phyloP scores from a whole-genome alignment of 2,888 invertebrate species.

The Nephrotoma appendiculata region DNA sequence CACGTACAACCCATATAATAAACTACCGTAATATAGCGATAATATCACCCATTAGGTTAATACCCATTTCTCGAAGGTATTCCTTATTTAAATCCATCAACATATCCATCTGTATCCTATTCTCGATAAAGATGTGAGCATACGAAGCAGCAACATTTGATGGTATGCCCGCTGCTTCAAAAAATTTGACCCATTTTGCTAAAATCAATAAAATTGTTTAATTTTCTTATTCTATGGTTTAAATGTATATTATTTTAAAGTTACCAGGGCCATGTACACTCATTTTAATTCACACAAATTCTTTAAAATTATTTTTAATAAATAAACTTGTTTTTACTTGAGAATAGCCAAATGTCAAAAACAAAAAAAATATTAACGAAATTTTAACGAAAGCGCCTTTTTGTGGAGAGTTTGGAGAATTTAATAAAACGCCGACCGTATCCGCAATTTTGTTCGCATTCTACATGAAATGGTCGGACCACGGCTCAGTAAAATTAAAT shows the following conservation, averaged over 20 bases:
- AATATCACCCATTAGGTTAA: slow-evolving; percentile 54
- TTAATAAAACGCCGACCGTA: not conserved
- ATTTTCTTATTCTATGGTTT: not conserved
- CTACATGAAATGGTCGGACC: too few relatives aligned
- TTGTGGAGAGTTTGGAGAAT: not conserved
- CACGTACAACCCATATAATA: not conserved
- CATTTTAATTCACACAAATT: not conserved
- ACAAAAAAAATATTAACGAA: not conserved
- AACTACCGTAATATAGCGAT: slow-evolving; percentile 51
- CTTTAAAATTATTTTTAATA: not conserved
- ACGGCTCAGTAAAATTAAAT: too few relatives aligned
- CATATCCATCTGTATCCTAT: slow-evolving; percentile 78
- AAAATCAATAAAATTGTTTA: not conserved
- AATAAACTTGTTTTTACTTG: not conserved
- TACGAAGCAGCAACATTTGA: slow-evolving; percentile 60
- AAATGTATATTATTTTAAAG: not conserved
- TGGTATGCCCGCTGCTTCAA: slow-evolving; percentile 71
- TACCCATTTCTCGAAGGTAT: slow-evolving; percentile 77
- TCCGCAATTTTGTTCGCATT: too few relatives aligned
- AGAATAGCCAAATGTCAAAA: not conserved
- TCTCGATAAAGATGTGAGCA: slow-evolving; percentile 73
- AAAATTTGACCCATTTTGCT: slow-evolving; percentile 67
- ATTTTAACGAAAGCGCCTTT: not conserved
- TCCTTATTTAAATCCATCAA: slow-evolving; percentile 74
- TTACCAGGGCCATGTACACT: not conserved